Evolutionary conservation across 2,113 vertebrate species (phyloP), one percentile per base, ranked within the genome.

Genomic region (Psittacus erithacus): DNA sequence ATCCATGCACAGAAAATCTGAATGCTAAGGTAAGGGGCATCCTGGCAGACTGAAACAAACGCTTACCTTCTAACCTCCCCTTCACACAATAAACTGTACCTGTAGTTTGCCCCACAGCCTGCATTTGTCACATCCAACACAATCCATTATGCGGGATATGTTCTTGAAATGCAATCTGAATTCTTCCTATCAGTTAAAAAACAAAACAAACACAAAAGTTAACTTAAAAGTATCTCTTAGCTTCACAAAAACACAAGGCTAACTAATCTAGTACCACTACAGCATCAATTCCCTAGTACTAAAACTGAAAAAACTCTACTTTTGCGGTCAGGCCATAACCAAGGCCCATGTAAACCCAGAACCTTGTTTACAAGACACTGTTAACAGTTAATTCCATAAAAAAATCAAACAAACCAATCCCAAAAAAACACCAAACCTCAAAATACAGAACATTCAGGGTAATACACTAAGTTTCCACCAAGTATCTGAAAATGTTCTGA

Each of bases 91-190:
- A 86, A 78, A 23, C 93, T 77, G 35, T 96, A 99, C 99, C 99
- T 99, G 99, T 31, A 99, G 96, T 85, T 99, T 99, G 4, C 99
- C 99, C 99, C 99, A 99, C 28, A 99, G 96, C 9, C 99, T 98
- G 97, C 99, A 99, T 69, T 99, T 99, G 92, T 99, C 99, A 97
- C 99, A 99, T 85, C 99, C 99, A 57, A 99, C 99, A 69, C 99
- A 99, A 97, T 99, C 99, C 99, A 99, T 99, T 96, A 99, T 99
- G 74, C 98, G 98, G 39, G 99, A 99, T 97, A 99, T 99, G 94
- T 99, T 99, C 89, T 99, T 99, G 96, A 99, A 99, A 91, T 99
- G 99, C 43, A 99, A 97, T 20, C 99, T 98, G 95, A 99, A 99
- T 89, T 99, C 99, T 95, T 99, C 99, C 99, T 99, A 84, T 7